Percentiles rank a stretch among this genome's conserved stretches.
phyloP scores from a whole-genome alignment of 2,797 vertebrate species.

The Phataginus tricuspis region DNA sequence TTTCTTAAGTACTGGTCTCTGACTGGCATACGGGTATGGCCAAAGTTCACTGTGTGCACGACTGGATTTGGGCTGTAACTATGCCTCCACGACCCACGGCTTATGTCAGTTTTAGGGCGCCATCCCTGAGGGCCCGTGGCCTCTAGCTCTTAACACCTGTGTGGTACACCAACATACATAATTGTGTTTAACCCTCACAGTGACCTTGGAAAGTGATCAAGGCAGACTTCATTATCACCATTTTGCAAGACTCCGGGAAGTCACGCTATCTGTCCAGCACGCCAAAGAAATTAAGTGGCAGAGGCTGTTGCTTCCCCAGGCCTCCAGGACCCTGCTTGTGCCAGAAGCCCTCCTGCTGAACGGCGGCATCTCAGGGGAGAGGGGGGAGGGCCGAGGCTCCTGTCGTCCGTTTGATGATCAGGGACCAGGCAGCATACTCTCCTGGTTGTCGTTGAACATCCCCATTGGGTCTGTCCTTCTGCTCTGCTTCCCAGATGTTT shows the following conservation, averaged over 20 bases:
- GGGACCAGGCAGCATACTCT: background rate
- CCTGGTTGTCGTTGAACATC: background rate
- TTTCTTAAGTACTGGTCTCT: background rate
- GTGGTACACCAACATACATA: background rate
- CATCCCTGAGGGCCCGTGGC: background rate
- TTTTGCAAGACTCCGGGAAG: background rate
- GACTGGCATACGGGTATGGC: too few relatives aligned
- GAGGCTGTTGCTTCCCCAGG: background rate
- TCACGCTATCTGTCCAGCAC: background rate
- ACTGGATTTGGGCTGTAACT: background rate
- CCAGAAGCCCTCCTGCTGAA: background rate
- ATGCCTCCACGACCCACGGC: background rate
- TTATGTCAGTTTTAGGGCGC: constrained; percentile 6
- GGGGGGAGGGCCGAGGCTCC: background rate
- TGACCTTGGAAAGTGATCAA: background rate
- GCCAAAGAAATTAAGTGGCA: background rate
- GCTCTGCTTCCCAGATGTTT: background rate
- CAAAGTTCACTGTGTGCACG: background rate
- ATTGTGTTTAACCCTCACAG: background rate
- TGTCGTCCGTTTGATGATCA: background rate
- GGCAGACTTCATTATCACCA: background rate
- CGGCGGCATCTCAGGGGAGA: background rate
- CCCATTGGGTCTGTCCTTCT: background rate
- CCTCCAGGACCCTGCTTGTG: background rate
- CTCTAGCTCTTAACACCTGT: background rate